Conservation (phyloP, 2,797 vertebrate species). For the Hipposideros larvatus region DNA sequence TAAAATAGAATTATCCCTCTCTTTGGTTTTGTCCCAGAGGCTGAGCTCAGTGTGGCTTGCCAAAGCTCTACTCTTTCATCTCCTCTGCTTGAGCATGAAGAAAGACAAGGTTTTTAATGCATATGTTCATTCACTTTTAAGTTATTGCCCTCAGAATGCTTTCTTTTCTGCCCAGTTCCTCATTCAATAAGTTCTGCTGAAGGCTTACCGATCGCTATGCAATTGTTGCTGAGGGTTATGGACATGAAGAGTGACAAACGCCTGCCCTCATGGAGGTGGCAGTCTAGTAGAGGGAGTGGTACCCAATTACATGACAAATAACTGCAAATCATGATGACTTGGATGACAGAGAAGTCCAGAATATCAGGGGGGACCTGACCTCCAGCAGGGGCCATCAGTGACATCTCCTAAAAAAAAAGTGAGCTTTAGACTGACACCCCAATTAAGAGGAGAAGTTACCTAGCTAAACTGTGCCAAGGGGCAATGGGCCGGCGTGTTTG, state of each 20-base stretch:
- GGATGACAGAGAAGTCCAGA: not conserved
- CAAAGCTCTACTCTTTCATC: slow-evolving; percentile 55
- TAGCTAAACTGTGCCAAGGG: not conserved
- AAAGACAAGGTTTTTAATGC: not conserved
- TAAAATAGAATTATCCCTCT: slow-evolving; percentile 62
- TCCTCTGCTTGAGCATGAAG: slow-evolving; percentile 6
- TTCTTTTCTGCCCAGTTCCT: slow-evolving; percentile 30
- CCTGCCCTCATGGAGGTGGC: not conserved
- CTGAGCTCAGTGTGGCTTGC: slow-evolving; percentile 53
- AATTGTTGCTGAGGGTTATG: not conserved
- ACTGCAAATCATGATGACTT: not conserved
- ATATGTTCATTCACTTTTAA: slow-evolving; percentile 17
- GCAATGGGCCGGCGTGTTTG: not conserved
- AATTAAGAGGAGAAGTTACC: not conserved
- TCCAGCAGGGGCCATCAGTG: not conserved
- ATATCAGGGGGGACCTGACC: not conserved
- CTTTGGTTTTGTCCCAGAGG: slow-evolving; percentile 19
- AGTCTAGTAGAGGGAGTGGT: not conserved
- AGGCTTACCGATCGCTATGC: not conserved
- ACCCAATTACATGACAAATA: not conserved
- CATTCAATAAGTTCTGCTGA: not conserved
- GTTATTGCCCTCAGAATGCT: slow-evolving; percentile 10
- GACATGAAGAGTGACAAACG: not conserved
- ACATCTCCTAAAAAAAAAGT: slow-evolving; percentile 12
- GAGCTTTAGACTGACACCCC: not conserved